These are phyloP conservation scores for Excalfactoria chinensis DNA, from an alignment of 2,113 vertebrate genomes.

Conservation along the genomic window DNA sequence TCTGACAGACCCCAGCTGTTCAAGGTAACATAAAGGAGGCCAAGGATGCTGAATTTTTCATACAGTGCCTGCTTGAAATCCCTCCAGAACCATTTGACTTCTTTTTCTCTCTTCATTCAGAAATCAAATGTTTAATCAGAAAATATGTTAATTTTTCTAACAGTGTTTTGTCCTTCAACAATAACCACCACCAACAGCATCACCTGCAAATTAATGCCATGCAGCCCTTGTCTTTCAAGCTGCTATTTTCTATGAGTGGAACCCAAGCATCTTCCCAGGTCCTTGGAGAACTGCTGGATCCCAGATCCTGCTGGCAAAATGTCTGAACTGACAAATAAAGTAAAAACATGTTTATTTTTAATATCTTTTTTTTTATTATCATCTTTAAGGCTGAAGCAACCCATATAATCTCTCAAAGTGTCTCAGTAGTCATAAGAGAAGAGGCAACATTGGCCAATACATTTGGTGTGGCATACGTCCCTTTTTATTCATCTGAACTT, in stretches of 20 bases:
- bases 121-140: not conserved
- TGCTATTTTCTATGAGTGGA: not conserved
- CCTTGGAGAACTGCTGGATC: not conserved
- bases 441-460: not conserved
- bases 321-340: not conserved
- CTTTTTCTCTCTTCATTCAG: not conserved
- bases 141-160: not conserved
- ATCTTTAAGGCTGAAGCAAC: not conserved
- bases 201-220: not conserved
- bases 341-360: not conserved
- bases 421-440: not conserved
- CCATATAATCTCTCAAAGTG: not conserved
- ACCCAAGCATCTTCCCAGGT: not conserved
- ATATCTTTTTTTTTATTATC: not conserved
- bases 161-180: not conserved
- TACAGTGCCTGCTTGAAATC: not conserved
- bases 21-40: not conserved
- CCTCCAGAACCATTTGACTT: not conserved
- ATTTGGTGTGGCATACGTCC: not conserved
- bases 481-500: not conserved
- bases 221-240: not conserved
- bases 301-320: not conserved
- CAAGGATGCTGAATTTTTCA: constrained; percentile 24
- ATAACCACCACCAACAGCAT: not conserved
- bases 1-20: not conserved